Conservation (phyloP, 2,888 invertebrate genomes). For the Trileptium ribeirensis region DNA sequence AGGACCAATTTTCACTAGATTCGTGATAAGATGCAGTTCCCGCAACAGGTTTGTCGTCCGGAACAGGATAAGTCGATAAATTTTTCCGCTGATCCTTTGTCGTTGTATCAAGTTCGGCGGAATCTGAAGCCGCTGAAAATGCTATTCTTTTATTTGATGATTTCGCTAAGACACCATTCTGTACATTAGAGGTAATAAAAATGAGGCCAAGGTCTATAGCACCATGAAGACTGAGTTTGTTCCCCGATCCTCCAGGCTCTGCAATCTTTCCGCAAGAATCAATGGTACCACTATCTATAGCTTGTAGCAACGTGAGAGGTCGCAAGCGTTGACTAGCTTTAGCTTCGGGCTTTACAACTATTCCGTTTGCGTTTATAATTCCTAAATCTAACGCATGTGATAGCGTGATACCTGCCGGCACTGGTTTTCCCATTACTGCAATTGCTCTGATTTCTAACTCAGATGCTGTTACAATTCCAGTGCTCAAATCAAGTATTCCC, state of each 20-base stretch:
- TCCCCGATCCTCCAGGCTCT: background rate
- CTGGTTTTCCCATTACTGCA: background rate
- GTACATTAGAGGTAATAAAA: too few relatives aligned
- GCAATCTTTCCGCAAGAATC: background rate
- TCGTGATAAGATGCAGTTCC: slow-evolving; percentile 47
- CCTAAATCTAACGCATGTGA: slow-evolving; percentile 66
- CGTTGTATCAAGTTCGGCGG: background rate
- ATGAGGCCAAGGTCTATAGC: background rate
- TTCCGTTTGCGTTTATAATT: slow-evolving; percentile 67
- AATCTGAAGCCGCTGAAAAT: too few relatives aligned
- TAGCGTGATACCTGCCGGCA: slow-evolving; percentile 57
- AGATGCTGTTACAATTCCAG: background rate
- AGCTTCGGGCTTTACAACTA: slow-evolving; percentile 73
- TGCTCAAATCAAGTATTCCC: background rate
- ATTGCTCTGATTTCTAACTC: too few relatives aligned
- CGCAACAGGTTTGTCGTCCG: slow-evolving; percentile 27
- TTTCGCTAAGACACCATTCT: too few relatives aligned
- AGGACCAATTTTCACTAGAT: slow-evolving; percentile 46
- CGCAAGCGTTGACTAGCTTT: slow-evolving; percentile 50
- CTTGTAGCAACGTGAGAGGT: too few relatives aligned
- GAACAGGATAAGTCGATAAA: too few relatives aligned
- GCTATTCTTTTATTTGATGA: background rate
- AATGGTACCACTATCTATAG: background rate
- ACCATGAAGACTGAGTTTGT: background rate
- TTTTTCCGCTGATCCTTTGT: background rate